phyloP scores from a whole-genome alignment of 2,113 vertebrate genomes.

The Epinephelus lanceolatus region DNA sequence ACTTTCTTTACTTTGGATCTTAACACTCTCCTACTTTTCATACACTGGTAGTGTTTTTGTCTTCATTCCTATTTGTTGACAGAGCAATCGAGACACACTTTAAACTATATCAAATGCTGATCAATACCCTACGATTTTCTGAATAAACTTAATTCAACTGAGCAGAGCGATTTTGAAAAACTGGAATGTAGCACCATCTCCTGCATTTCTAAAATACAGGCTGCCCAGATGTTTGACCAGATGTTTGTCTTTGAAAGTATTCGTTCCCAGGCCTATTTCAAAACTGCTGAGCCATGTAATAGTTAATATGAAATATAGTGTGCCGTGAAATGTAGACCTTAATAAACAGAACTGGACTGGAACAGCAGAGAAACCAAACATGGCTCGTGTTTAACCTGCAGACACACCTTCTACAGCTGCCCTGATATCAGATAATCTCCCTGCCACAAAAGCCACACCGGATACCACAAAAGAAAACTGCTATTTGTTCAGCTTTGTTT shows the following conservation, averaged over 20 bases:
- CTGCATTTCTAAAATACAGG: background rate
- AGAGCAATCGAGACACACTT: background rate
- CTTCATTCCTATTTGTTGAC: background rate
- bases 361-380: slow-evolving; percentile 33
- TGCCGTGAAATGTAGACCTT: slow-evolving; percentile 26
- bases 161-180: background rate
- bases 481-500: slow-evolving; percentile 56
- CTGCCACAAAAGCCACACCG: slow-evolving; percentile 3
- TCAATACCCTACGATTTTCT: background rate
- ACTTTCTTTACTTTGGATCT: background rate
- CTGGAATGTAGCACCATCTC: background rate
- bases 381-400: slow-evolving; percentile 23
- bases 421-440: slow-evolving; percentile 23
- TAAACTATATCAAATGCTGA: background rate
- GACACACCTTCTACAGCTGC: slow-evolving; percentile 2
- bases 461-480: slow-evolving; percentile 27
- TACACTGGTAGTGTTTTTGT: background rate
- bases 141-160: background rate
- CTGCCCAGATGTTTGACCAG: slow-evolving; percentile 26
- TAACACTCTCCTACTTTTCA: background rate
- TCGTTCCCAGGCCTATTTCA: background rate
- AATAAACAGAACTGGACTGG: background rate
- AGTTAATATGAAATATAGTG: slow-evolving; percentile 23
- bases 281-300: slow-evolving; percentile 32
- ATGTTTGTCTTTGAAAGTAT: slow-evolving; percentile 21